These are phyloP conservation scores for Eucriotettix oculatus DNA, from an alignment of 2,888 invertebrate species.

Conservation along the genomic window DNA sequence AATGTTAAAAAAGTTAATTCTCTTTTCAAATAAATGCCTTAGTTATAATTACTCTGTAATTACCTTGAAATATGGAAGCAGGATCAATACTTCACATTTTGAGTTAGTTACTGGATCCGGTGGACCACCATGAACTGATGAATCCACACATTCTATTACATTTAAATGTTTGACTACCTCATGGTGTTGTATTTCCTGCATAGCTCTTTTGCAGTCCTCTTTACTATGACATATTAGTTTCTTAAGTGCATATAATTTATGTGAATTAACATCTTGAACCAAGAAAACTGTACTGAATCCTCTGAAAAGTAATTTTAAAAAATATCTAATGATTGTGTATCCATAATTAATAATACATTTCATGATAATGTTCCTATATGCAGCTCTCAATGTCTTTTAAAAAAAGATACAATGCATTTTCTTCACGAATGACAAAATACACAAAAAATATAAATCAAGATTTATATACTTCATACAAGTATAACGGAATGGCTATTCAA, in stretches of 20 bases:
- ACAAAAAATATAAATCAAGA: too few relatives aligned
- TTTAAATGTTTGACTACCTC: constrained; percentile 52
- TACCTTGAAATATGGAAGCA: constrained; percentile 58
- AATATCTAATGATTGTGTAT: not conserved
- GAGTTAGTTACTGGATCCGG: constrained; percentile 46
- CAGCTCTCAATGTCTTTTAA: too few relatives aligned
- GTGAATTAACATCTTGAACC: constrained; percentile 47
- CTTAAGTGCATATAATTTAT: constrained; percentile 57
- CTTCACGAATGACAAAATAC: too few relatives aligned
- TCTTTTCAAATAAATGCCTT: not conserved
- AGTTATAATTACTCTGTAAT: constrained; percentile 10
- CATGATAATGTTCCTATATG: too few relatives aligned
- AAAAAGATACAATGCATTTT: too few relatives aligned
- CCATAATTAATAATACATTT: not conserved
- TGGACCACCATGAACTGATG: constrained; percentile 36
- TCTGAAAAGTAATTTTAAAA: constrained; percentile 29
- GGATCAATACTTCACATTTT: constrained; percentile 53
- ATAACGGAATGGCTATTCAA: too few relatives aligned
- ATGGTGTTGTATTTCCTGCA: constrained; percentile 58
- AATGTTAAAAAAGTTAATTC: not conserved
- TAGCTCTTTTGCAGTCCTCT: constrained; percentile 54
- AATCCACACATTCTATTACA: constrained; percentile 55
- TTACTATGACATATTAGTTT: constrained; percentile 63
- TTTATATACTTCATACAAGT: too few relatives aligned
- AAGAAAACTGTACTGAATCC: constrained; percentile 69